phyloP scores from a whole-genome alignment of 2,797 vertebrate genomes.

The Chloroceryle amazona region DNA sequence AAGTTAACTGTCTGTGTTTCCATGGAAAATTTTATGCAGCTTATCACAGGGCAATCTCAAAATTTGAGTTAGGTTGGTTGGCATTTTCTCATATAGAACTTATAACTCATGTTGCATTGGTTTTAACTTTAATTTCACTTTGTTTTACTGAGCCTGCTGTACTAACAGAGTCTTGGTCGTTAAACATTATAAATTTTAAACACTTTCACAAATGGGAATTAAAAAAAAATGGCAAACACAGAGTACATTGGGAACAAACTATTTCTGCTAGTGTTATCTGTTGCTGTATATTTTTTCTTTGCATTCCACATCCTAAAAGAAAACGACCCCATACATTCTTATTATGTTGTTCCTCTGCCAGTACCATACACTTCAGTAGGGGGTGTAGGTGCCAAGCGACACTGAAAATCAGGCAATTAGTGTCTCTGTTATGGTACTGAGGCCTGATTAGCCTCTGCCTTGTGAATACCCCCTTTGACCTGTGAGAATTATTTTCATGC shows the following conservation, averaged over 20 bases:
- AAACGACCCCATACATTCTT: not conserved
- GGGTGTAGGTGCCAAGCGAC: conserved; percentile 18
- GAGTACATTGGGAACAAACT: not conserved
- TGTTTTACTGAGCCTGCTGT: not conserved
- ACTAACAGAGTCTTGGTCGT: not conserved
- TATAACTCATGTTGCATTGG: not conserved
- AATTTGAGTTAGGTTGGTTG: not conserved
- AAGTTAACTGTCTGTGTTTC: conserved; percentile 25
- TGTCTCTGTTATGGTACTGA: conserved; percentile 22
- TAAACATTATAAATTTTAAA: not conserved
- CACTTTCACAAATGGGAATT: not conserved
- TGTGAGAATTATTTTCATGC: conserved; percentile 35
- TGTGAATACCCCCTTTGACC: conserved; percentile 29
- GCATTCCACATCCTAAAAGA: not conserved
- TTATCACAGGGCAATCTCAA: conserved; percentile 20
- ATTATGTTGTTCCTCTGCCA: not conserved
- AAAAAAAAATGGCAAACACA: not conserved
- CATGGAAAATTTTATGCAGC: conserved; percentile 31
- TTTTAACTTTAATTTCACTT: not conserved
- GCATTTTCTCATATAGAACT: not conserved
- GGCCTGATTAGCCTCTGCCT: conserved; percentile 52
- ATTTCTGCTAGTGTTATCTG: not conserved
- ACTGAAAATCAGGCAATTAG: conserved; percentile 58
- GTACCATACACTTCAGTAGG: not conserved
- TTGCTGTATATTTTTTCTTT: not conserved